Base-by-base conservation (phyloP, 2,113 vertebrate species). In the Cygnus atratus region DNA sequence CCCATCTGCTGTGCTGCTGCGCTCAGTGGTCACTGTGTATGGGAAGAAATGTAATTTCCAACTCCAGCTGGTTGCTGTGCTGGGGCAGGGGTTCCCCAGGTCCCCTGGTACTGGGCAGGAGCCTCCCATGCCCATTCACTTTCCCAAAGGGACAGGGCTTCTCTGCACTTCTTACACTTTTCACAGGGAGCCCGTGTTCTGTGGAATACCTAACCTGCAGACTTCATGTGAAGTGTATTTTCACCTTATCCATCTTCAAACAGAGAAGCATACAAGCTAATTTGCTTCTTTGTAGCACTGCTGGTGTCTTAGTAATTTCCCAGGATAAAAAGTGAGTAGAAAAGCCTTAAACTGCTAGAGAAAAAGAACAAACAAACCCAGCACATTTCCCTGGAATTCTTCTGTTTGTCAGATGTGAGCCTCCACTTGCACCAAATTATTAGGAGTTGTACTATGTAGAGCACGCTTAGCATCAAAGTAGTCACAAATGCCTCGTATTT, bases 251-350 rank as follows among this genome's bases (percentile, higher is more conserved):
- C 44, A 19, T 37, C 84, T 93, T 92, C 86, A 95, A 82, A 92
- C 21, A 74, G 73, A 72, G 80, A 68, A 65, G 58, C 33, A 55
- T 2, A 52, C 62, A 83, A 59, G 66, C 62, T 95, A 84, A 90
- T 95, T 90, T 94, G 68, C 72, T 93, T 96, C 70, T 96, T 94
- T 88, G 88, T 94, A 94, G 62, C 92, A 82, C 84, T 97, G 50
- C 77, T 92, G 39, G 31, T 35, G 39, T 62, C 44, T 94, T 72
- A n/a, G 80, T 91, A 90, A 91, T 96, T 88, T 96, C 93, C 84
- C 92, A 90, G 79, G 87, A 86, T 91, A 72, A 93, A 97, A 48
- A 83, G 28, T 20, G 41, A 87, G 77, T 84, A 63, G 79, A 85
- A 85, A 43, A 41, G 1, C 0, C 22, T 48, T 82, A 83, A 84